These are phyloP conservation scores for Callionymus lyra DNA, from an alignment of 2,113 vertebrate species.

Conservation along the genomic window DNA sequence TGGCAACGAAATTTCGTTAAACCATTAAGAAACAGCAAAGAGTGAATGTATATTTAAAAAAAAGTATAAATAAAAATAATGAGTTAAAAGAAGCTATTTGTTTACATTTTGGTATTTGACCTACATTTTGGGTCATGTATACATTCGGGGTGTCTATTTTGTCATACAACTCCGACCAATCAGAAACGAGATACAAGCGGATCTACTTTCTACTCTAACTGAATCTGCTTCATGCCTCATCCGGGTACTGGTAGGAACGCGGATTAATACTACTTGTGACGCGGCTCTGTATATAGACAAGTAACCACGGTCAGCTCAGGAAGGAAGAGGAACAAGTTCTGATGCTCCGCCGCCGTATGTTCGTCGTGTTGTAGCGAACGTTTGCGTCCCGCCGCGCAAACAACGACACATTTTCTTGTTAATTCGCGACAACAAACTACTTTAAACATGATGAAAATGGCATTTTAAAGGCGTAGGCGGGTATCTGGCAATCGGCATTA, in stretches of 20 bases:
- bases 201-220: too few relatives aligned
- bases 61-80: too few relatives aligned
- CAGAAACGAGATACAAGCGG: background rate
- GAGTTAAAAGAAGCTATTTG: conserved; percentile 4
- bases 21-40: too few relatives aligned
- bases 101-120: conserved; percentile 39
- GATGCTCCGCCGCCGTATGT: conserved; percentile 3
- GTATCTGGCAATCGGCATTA: conserved; percentile 59
- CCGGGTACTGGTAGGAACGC: too few relatives aligned
- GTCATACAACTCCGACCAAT: conserved; percentile 7
- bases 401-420: too few relatives aligned
- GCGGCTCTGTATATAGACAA: too few relatives aligned
- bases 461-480: conserved; percentile 58
- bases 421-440: background rate
- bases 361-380: accelerated
- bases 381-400: accelerated
- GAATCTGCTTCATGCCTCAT: too few relatives aligned
- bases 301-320: conserved; percentile 38
- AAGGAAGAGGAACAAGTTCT: conserved; percentile 21
- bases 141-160: too few relatives aligned
- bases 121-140: conserved; percentile 17
- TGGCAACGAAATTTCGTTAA: too few relatives aligned
- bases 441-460: conserved; percentile 45
- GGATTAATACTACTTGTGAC: too few relatives aligned
- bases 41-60: background rate